A percentile compares a stretch with the other conserved stretches of the same genome.
Conservation (phyloP, 2,797 vertebrate species). For the Pipistrellus pipistrellus region DNA sequence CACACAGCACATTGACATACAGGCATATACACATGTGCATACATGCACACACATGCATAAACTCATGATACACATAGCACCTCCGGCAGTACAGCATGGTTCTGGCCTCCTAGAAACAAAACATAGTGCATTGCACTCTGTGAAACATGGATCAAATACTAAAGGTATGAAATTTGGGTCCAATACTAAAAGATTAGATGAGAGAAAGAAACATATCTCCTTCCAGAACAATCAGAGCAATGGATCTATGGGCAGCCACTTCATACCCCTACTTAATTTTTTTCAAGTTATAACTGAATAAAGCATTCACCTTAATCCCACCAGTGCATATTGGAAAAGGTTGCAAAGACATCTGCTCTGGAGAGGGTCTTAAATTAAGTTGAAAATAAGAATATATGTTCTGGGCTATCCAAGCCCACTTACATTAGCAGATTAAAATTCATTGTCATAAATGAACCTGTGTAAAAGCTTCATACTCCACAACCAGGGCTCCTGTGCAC, state of each 20-base stretch:
- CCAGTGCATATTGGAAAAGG: background rate
- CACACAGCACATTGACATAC: background rate
- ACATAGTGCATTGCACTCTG: background rate
- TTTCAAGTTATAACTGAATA: constrained; percentile 14
- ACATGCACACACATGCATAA: background rate
- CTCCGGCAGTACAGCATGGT: constrained; percentile 6
- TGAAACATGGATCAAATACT: background rate
- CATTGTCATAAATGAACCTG: constrained; percentile 49
- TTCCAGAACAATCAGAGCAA: constrained; percentile 15
- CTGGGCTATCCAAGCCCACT: background rate
- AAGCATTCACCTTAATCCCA: background rate
- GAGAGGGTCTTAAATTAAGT: background rate
- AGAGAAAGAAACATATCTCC: constrained; percentile 53
- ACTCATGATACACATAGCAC: background rate
- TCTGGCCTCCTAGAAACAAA: background rate
- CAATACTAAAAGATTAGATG: background rate
- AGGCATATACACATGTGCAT: background rate
- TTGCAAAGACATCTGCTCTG: background rate
- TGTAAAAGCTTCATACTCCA: background rate
- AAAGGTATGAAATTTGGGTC: background rate
- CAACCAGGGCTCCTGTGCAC: background rate
- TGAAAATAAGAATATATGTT: constrained; percentile 53
- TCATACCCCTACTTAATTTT: background rate
- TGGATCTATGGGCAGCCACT: background rate
- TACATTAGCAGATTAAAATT: constrained; percentile 57